Evolutionary conservation across 2,113 vertebrate species (phyloP).

Genomic region (Rhipidura dahli): DNA sequence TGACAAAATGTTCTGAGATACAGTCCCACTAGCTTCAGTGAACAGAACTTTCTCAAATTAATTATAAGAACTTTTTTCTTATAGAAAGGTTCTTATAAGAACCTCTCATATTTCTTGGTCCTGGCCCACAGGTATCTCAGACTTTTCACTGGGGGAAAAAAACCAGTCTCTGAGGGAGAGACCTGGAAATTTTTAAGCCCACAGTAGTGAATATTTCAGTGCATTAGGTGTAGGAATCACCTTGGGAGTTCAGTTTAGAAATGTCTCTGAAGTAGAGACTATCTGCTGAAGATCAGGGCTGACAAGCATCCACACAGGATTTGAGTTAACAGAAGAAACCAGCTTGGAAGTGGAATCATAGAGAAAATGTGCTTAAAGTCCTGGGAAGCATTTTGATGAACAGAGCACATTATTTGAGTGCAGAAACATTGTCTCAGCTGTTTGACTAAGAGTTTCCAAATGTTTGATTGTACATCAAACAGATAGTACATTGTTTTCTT

Average conservation of each 20-base stretch:
- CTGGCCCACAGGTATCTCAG: neutral
- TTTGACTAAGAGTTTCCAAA: slow-evolving; percentile 49
- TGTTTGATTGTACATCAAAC: neutral
- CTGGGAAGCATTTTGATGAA: neutral
- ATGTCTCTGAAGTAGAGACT: neutral
- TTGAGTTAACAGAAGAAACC: neutral
- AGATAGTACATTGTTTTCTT: neutral
- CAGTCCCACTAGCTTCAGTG: neutral
- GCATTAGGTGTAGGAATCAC: neutral
- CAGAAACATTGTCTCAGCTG: slow-evolving; percentile 17
- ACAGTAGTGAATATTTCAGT: neutral
- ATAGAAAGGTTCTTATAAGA: neutral
- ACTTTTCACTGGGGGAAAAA: neutral
- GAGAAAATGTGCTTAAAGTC: neutral
- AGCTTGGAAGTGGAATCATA: neutral
- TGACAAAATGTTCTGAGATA: neutral
- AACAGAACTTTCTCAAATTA: neutral
- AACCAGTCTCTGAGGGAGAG: neutral
- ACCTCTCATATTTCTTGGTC: neutral
- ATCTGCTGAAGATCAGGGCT: neutral
- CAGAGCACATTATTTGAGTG: neutral
- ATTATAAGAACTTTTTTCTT: neutral
- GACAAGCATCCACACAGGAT: neutral
- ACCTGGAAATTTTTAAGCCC: neutral
- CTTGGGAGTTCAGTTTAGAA: neutral